Conservation (phyloP, 2,888 invertebrate genomes). For the Cryptocephalus moraei region DNA sequence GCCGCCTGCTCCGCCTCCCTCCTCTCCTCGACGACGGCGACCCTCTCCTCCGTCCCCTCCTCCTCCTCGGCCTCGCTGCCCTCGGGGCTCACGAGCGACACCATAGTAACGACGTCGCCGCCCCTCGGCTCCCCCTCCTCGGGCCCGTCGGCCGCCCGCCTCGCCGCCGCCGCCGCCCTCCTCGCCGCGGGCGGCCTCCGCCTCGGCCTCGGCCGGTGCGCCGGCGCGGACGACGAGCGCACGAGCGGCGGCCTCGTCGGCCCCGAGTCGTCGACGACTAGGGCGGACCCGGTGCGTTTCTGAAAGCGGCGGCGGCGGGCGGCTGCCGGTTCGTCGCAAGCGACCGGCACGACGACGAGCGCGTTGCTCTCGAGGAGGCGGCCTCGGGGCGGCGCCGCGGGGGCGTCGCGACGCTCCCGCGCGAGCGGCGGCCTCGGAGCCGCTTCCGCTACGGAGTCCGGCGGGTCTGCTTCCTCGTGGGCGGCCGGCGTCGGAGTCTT, state of each 20-base stretch:
- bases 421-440: conserved; percentile 20
- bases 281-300: conserved; percentile 34
- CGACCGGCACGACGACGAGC: conserved; percentile 25
- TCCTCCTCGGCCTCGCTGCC: conserved; percentile 52
- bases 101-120: conserved; percentile 51
- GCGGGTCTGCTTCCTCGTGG: conserved; percentile 19
- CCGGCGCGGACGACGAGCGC: conserved; percentile 30
- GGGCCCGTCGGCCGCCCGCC: conserved; percentile 12
- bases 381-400: conserved; percentile 8
- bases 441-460: conserved; percentile 2
- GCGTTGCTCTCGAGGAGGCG: conserved; percentile 11
- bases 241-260: conserved; percentile 27
- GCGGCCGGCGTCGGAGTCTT: conserved; percentile 21
- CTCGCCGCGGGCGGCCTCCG: conserved; percentile 8
- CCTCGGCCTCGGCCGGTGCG: conserved; percentile 15
- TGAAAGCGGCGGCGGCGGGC: conserved; percentile 31
- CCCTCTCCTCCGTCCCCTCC: conserved; percentile 10
- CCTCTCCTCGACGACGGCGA: conserved; percentile 8
- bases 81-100: conserved; percentile 55
- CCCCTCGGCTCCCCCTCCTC: conserved; percentile 13
- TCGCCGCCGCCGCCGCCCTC: background rate
- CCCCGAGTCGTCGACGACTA: conserved; percentile 23
- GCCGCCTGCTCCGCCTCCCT: background rate
- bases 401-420: conserved; percentile 17
- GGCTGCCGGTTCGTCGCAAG: conserved; percentile 18